Evolutionary conservation across 2,797 vertebrate species (phyloP), one percentile per base, ranked within the genome.

Genomic region (Eospalax fontanierii): DNA sequence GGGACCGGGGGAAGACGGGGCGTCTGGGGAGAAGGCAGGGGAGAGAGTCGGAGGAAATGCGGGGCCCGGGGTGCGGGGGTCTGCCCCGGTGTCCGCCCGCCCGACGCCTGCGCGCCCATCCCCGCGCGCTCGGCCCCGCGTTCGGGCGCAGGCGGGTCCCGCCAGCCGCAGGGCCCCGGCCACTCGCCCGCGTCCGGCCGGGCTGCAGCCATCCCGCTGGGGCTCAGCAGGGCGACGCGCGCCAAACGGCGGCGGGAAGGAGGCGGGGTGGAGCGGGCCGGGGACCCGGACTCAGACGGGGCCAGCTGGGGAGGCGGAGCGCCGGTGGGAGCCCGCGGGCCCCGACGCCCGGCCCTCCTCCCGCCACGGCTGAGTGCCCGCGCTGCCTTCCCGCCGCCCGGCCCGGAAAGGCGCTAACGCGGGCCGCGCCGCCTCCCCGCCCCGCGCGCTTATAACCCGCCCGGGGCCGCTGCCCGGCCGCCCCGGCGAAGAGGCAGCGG

Each of bases 351-450:
- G 63, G 78, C 76, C 88, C 68, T 73, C n/a, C 85, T 70, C 86
- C 95, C 84, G 91, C 95, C 90, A 46, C 46, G 12, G 59, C 59
- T 28, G 38, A 87, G 46, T 15, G 96, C 96, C 97, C 93, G 96
- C 97, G 96, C 97, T 80, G 92, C 96, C 95, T 96, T 97, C 95
- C 95, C 97, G 97, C 99, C 96, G 94, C 97, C 97, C 95, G 97
- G 93, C 94, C 89, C 94, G 95, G 97, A 99, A 99, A 97, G 99
- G 99, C 99, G 99, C 98, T 98, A 98, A 98, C 46, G 66, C 73
- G 75, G 93, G 78, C 78, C 78, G 73, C 91, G 26, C 92, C 85
- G 73, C 91, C 94, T 86, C 94, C 93, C 93, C 83, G 30, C 61
- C 65, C 18, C 40, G 86, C 70, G 84, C 75, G 35, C 90, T 92